Conservation (phyloP, 2,888 invertebrate species). For the Agonopterix alstromeriana region DNA sequence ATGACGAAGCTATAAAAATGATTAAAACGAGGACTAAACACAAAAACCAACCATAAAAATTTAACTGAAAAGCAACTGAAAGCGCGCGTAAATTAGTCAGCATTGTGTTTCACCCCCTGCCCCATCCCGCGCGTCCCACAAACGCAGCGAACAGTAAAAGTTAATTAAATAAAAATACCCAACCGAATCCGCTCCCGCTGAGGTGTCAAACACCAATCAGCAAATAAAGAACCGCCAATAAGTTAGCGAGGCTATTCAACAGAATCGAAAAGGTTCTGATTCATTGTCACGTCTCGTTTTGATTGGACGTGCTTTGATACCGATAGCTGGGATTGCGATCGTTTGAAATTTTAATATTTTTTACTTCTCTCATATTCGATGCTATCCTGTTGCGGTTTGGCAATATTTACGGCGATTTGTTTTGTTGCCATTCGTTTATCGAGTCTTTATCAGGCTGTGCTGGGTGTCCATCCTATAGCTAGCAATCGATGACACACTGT, state of each 20-base stretch:
- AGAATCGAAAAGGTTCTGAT: constrained; percentile 67
- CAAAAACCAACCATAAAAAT: constrained; percentile 33
- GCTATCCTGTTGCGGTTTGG: constrained; percentile 58
- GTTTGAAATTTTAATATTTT: constrained; percentile 66
- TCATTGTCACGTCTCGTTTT: constrained; percentile 73
- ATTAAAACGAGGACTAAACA: constrained; percentile 36
- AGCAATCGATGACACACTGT: constrained; percentile 1
- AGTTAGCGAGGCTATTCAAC: constrained; percentile 66
- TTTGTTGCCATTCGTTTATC: constrained; percentile 49
- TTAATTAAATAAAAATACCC: constrained; percentile 68
- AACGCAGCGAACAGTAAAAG: constrained; percentile 47
- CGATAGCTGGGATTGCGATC: constrained; percentile 69
- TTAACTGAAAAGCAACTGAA: constrained; percentile 43
- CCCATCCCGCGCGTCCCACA: constrained; percentile 30
- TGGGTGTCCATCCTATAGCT: constrained; percentile 10
- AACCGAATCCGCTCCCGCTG: constrained; percentile 48
- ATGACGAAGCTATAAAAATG: constrained; percentile 28
- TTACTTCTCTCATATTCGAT: constrained; percentile 63
- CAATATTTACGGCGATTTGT: constrained; percentile 60
- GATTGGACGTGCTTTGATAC: constrained; percentile 75
- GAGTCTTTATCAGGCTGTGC: constrained; percentile 26
- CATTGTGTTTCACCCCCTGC: constrained; percentile 46
- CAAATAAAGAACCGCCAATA: constrained; percentile 70
- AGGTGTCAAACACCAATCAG: constrained; percentile 70
- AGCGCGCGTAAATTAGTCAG: constrained; percentile 58